Evolutionary conservation across 2,888 invertebrate genomes (phyloP), one percentile per base, ranked within the genome.

Genomic region (Agrilus mali): DNA sequence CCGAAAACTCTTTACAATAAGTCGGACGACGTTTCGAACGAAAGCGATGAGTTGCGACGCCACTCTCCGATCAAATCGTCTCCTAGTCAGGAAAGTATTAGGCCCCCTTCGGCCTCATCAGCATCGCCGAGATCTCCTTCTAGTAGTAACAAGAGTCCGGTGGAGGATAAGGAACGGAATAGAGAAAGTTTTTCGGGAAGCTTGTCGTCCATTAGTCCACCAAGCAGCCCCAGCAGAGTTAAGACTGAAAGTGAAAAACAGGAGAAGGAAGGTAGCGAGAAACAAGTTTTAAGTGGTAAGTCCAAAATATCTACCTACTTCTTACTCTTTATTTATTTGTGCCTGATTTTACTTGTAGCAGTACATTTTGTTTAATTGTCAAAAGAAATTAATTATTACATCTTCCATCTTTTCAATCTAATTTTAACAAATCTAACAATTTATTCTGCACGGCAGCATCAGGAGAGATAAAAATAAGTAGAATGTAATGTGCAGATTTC

Each of bases 251-350:
- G 61, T 47, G 66, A 66, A 51, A 75, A 75, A 53, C 74, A 75
- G 55, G 74, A 75, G 53, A 68, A 71, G 40, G 74, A 75, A 57
- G 66, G 68, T 44, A 74, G 72, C 43, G 74, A 74, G 59, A 75
- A 75, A 57, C 67, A 55, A 36, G 36, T 38, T 50, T 47, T 53
- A 43, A 42, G 48, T 47, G 58, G 60, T 60, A 44, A 55, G 55
- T 49, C 38, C 16, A 10, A n/a, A 36, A 36, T 7, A 14, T 5
- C 17, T 17, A 17, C 5, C 3, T 5, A 20, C 6, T 20, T 6
- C 7, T 3, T n/a, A n/a, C n/a, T n/a, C n/a, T n/a, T n/a, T n/a
- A n/a, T n/a, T n/a, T n/a, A n/a, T n/a, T n/a, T n/a, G n/a, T n/a
- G n/a, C n/a, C n/a, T n/a, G n/a, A n/a, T n/a, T n/a, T n/a, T n/a